A percentile compares a stretch with the other conserved stretches of the same genome.
phyloP scores from a whole-genome alignment of 2,888 invertebrate genomes.

The Hydrotaea cyrtoneurina region DNA sequence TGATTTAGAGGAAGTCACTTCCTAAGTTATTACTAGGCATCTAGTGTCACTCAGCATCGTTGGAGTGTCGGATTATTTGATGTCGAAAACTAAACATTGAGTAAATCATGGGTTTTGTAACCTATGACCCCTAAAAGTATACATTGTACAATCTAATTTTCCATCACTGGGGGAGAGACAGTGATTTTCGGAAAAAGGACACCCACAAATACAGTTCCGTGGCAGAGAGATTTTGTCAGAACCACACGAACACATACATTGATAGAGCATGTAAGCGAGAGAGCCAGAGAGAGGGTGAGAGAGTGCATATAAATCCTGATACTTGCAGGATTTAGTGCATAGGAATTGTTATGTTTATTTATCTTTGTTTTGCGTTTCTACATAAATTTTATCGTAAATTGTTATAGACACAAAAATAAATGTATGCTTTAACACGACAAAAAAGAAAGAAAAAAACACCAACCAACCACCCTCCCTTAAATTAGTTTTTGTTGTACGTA shows the following conservation, averaged over 20 bases:
- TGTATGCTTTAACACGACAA: slow-evolving; percentile 48
- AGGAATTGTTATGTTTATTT: slow-evolving; percentile 67
- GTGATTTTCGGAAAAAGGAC: neutral
- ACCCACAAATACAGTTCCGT: neutral
- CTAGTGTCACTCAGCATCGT: too few relatives aligned
- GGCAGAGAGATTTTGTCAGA: slow-evolving; percentile 1
- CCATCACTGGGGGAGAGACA: neutral
- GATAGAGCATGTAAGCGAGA: too few relatives aligned
- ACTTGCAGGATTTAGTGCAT: slow-evolving; percentile 64
- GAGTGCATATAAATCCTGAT: slow-evolving; percentile 19
- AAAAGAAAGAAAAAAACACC: slow-evolving; percentile 3
- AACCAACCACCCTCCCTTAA: slow-evolving; percentile 37
- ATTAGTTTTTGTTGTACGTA: neutral
- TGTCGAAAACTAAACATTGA: too few relatives aligned
- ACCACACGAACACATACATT: too few relatives aligned
- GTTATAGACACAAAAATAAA: slow-evolving; percentile 70
- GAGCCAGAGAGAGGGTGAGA: slow-evolving; percentile 15
- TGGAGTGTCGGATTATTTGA: too few relatives aligned
- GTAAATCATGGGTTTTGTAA: too few relatives aligned
- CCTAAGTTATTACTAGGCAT: too few relatives aligned
- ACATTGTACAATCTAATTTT: too few relatives aligned
- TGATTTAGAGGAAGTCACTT: too few relatives aligned
- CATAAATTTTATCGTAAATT: slow-evolving; percentile 66
- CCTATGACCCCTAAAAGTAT: too few relatives aligned
- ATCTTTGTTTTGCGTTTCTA: slow-evolving; percentile 45